Conservation (phyloP, 1,140 invertebrate genomes). For the Spodoptera litura region DNA sequence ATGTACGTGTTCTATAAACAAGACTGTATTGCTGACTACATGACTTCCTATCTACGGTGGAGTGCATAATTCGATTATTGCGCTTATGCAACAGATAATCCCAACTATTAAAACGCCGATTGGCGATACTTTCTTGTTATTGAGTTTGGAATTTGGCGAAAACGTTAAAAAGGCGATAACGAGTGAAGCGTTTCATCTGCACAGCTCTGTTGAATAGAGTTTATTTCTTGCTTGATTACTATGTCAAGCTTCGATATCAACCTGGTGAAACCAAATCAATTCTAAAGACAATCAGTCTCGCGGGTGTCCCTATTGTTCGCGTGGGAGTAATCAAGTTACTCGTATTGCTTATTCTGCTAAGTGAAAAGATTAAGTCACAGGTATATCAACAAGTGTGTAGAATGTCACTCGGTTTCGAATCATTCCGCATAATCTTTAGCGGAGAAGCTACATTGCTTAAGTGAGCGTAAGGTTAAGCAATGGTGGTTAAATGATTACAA, state of each 20-base stretch:
- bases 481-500: not conserved
- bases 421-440: not conserved
- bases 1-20: slow-evolving; percentile 36
- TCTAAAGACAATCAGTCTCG: slow-evolving; percentile 72
- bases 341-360: slow-evolving; percentile 61
- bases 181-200: slow-evolving; percentile 53
- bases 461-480: not conserved
- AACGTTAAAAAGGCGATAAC: slow-evolving; percentile 34
- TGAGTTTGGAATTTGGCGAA: slow-evolving; percentile 50
- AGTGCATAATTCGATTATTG: slow-evolving; percentile 56
- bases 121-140: slow-evolving; percentile 43
- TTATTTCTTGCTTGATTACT: slow-evolving; percentile 71
- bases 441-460: slow-evolving; percentile 3
- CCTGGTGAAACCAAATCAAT: slow-evolving; percentile 70
- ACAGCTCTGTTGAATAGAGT: slow-evolving; percentile 56
- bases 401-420: not conserved
- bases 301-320: slow-evolving; percentile 76
- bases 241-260: slow-evolving; percentile 57
- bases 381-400: not conserved
- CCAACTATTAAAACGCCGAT: slow-evolving; percentile 16
- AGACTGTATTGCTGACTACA: slow-evolving; percentile 29
- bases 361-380: slow-evolving; percentile 60
- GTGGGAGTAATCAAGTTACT: slow-evolving; percentile 67
- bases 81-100: slow-evolving; percentile 54
- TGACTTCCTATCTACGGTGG: slow-evolving; percentile 28